Evolutionary conservation across 2,888 invertebrate genomes (phyloP), one percentile per base, ranked within the genome.

Genomic region (Bombylius major): DNA sequence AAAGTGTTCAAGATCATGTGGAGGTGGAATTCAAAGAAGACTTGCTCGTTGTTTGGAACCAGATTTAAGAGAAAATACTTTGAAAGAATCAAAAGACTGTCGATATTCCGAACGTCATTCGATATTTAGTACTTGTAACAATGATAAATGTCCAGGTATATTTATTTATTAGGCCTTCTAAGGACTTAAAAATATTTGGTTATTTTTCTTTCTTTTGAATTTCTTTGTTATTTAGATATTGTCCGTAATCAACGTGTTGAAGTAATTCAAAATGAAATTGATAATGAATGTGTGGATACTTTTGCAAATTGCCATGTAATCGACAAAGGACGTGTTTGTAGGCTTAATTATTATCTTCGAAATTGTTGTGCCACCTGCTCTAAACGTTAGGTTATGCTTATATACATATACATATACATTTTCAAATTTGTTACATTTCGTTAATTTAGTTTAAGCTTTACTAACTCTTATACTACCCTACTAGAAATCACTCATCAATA

Each of bases 311-410:
- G 92, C 70, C 78, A 79, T 58, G 73, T 90, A 62, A 90, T 89
- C 23, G 86, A 88, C 49, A 89, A 89, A 69, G 87, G 89, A 47
- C 79, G 89, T 50, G 79, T 91, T 32, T 93, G 93, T 70, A 83
- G 84, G 67, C 87, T 89, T 69, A 82, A 83, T 56, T 91, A 89
- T 76, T 93, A 92, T 75, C 82, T 83, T 56, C 82, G 81, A 64
- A 83, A 85, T 65, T 93, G 93, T 74, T 93, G 93, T 72, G 81
- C 76, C 50, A 82, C 86, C 56, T 86, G 86, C 69, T 11, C n/a
- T 45, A 5, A n/a, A 45, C 7, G 5, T 14, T 45, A 45, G 4
- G 6, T 44, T 44, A 13, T 39, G 5, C 39, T 39, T 39, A 39
- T 39, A 9, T 39, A 1, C 3, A 23, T 23, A 3, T 23, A 23